These are phyloP conservation scores for Danionella dracula DNA, from an alignment of 2,797 vertebrate species.

Conservation along the genomic window DNA sequence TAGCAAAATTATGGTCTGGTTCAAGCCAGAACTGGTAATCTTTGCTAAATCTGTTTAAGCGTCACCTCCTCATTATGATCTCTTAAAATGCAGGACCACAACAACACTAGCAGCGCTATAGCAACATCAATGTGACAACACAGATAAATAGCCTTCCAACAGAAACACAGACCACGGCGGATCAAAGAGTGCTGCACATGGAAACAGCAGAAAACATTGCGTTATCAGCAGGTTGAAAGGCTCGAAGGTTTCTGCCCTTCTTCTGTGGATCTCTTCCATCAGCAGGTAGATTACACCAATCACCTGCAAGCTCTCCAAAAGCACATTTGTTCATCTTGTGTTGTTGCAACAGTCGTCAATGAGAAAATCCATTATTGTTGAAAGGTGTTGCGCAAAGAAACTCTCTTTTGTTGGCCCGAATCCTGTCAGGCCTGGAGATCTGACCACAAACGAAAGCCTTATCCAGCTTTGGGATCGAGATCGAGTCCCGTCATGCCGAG, in stretches of 20 bases:
- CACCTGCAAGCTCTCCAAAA: slow-evolving; percentile 31
- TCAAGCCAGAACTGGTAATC: slow-evolving; percentile 34
- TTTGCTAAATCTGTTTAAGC: slow-evolving; percentile 24
- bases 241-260: slow-evolving; percentile 37
- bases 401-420: slow-evolving; percentile 13
- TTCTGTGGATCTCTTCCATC: slow-evolving; percentile 35
- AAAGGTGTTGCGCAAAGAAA: slow-evolving; percentile 48
- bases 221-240: slow-evolving; percentile 27
- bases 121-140: slow-evolving; percentile 38
- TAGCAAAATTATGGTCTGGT: background rate
- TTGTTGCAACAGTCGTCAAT: slow-evolving; percentile 46
- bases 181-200: slow-evolving; percentile 36
- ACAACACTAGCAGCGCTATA: slow-evolving; percentile 26
- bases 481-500: background rate
- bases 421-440: slow-evolving; percentile 40
- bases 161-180: slow-evolving; percentile 23
- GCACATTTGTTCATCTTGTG: slow-evolving; percentile 37
- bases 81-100: slow-evolving; percentile 39
- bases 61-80: slow-evolving; percentile 28
- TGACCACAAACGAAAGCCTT: slow-evolving; percentile 44
- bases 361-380: slow-evolving; percentile 38
- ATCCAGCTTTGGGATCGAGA: slow-evolving; percentile 22
- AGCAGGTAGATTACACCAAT: slow-evolving; percentile 27
- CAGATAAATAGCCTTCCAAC: slow-evolving; percentile 29
- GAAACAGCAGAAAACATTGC: slow-evolving; percentile 35